Base-by-base conservation (phyloP, 2,797 vertebrate species). In the Astyanax mexicanus region DNA sequence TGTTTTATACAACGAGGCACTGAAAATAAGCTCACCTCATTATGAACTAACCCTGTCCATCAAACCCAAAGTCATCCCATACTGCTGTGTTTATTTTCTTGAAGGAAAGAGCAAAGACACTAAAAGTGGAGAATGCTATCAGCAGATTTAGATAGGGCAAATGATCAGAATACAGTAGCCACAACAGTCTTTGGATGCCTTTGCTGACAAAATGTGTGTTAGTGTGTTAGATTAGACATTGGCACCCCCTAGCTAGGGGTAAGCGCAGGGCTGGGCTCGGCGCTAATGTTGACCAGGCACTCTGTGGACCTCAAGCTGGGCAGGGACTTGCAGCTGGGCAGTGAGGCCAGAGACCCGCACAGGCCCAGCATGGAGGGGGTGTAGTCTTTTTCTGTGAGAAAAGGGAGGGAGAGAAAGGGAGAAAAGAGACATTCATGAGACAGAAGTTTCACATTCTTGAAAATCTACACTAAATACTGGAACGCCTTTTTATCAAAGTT, bases 281-380 rank as follows among this genome's bases (percentile, higher is more conserved):
- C 94, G 88, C 96, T 98, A 90, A 98, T 96, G 90, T 96, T 95
- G 80, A 98, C 96, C 95, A 98, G 95, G 90, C 96, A 98, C 92
- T 99, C 97, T 35, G 96, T 98, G 88, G 97, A 99, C 89, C 97
- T 98, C 88, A 99, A 94, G 88, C 97, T 98, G 68, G 95, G 92
- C 88, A 98, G 91, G 84, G 97, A 98, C 87, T 97, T 99, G 93
- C 96, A 97, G 92, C 97, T 98, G 37, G 95, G 96, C 81, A 99
- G 88, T 72, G 97, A 99, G 40, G 94, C 95, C 94, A 99, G 88
- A 60, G 97, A 99, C 72, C 96, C 97, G 83, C 96, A 98, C 79
- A 98, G 93, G 77, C 96, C 97, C 92, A 97, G 92, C 95, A 98
- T 96, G 87, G 96, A 98, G 69, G 96, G 96, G 23, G 96, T 97